phyloP scores from a whole-genome alignment of 2,113 vertebrate species.

The Columba janthina region DNA sequence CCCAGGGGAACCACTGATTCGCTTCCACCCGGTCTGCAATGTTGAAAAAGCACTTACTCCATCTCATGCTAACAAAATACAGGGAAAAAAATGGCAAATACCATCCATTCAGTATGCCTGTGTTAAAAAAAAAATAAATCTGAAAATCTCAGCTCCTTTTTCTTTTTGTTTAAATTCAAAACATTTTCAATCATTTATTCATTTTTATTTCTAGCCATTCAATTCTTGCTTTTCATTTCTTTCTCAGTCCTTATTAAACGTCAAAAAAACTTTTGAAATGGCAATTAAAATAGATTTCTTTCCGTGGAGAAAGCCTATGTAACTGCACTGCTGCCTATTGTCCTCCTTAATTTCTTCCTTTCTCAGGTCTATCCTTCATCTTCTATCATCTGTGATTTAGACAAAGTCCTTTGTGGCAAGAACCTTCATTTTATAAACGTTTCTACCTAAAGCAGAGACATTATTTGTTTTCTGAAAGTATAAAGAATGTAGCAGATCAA shows the following conservation, averaged over 20 bases:
- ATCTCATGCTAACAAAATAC: neutral
- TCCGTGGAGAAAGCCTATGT: neutral
- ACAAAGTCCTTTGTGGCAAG: neutral
- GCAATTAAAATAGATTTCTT: slow-evolving; percentile 17
- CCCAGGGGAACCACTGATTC: neutral
- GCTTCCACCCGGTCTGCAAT: neutral
- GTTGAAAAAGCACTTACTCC: neutral
- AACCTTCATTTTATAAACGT: neutral
- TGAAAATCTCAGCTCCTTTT: neutral
- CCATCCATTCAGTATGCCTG: neutral
- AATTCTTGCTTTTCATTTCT: neutral
- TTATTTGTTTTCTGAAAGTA: slow-evolving; percentile 11
- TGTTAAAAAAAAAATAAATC: neutral
- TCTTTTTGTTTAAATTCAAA: neutral
- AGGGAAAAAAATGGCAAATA: neutral
- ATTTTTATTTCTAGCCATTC: neutral
- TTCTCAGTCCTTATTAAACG: neutral
- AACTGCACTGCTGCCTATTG: neutral
- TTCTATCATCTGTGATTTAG: slow-evolving; percentile 2
- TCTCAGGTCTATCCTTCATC: neutral
- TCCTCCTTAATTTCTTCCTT: slow-evolving; percentile 8
- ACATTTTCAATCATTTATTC: neutral
- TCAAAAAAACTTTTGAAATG: neutral
- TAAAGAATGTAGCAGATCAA: slow-evolving; percentile 3
- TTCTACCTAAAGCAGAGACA: neutral